Conservation (phyloP, 2,113 vertebrate genomes). For the Mus spicilegus region DNA sequence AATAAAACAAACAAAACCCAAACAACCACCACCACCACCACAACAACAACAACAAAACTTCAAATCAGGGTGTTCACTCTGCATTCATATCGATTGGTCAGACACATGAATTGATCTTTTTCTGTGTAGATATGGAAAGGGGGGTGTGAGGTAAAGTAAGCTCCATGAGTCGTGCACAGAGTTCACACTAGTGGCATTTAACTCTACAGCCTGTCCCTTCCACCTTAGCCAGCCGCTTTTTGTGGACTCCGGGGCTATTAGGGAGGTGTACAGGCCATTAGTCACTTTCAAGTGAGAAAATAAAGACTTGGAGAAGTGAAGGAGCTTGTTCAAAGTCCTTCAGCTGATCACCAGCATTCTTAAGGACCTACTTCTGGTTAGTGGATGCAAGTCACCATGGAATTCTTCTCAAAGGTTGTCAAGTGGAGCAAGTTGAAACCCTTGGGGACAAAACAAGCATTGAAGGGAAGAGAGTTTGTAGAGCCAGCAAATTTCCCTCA, state of each 20-base stretch:
- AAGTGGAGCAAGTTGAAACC: conserved; percentile 49
- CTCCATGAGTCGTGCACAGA: background rate
- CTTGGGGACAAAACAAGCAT: conserved; percentile 55
- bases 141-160: background rate
- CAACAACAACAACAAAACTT: background rate
- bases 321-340: background rate
- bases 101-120: background rate
- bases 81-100: background rate
- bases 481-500: conserved; percentile 43
- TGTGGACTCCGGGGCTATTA: background rate
- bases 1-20: background rate
- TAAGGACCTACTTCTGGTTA: conserved; percentile 1
- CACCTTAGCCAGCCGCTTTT: rapidly evolving
- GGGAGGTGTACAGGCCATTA: background rate
- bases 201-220: background rate
- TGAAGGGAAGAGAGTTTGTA: conserved; percentile 55
- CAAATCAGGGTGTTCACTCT: background rate
- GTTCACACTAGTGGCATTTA: too few relatives aligned
- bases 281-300: conserved; percentile 10
- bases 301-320: background rate
- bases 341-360: conserved; percentile 10
- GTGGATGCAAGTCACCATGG: background rate
- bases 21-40: background rate
- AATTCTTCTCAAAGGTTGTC: conserved; percentile 70
- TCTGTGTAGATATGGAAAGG: background rate